phyloP scores from a whole-genome alignment of 1,140 invertebrate genomes.

The Lordiphosa stackelbergi region DNA sequence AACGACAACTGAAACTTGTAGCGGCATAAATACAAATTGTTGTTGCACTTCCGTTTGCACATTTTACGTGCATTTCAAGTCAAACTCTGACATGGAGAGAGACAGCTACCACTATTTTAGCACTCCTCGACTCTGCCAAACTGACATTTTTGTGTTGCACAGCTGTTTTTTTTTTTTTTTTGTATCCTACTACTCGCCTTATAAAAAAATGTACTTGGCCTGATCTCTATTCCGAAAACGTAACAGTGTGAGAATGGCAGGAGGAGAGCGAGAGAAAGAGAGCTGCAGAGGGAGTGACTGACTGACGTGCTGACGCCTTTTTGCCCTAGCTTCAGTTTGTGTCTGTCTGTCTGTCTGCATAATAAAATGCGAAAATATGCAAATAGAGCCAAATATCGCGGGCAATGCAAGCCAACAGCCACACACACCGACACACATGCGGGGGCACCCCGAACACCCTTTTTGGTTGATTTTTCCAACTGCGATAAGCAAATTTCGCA shows the following conservation, averaged over 20 bases:
- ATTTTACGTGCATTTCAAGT: constrained; percentile 20
- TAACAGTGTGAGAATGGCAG: constrained; percentile 16
- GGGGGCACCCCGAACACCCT: constrained; percentile 23
- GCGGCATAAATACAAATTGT: constrained; percentile 46
- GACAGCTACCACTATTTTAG: constrained; percentile 44
- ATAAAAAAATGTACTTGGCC: constrained; percentile 13
- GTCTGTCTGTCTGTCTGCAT: constrained; percentile 54
- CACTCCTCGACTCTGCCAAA: constrained; percentile 32
- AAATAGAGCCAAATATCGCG: constrained; percentile 56
- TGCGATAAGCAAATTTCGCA: constrained; percentile 53
- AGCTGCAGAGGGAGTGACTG: constrained; percentile 25
- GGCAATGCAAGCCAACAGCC: constrained; percentile 39
- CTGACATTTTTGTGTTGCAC: constrained; percentile 66
- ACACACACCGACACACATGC: constrained; percentile 13
- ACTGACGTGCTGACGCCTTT: constrained; percentile 67
- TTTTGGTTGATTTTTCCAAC: constrained; percentile 50
- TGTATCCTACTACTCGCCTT: not conserved
- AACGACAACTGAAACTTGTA: constrained; percentile 25
- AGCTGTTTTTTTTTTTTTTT: constrained; percentile 30
- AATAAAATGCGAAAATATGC: constrained; percentile 75
- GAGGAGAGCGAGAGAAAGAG: constrained; percentile 6
- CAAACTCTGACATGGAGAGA: constrained; percentile 29
- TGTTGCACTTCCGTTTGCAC: constrained; percentile 54
- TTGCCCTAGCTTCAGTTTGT: constrained; percentile 16
- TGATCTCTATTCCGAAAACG: not conserved